phyloP scores from a whole-genome alignment of 1,140 invertebrate species.

The Dermatophagoides farinae region DNA sequence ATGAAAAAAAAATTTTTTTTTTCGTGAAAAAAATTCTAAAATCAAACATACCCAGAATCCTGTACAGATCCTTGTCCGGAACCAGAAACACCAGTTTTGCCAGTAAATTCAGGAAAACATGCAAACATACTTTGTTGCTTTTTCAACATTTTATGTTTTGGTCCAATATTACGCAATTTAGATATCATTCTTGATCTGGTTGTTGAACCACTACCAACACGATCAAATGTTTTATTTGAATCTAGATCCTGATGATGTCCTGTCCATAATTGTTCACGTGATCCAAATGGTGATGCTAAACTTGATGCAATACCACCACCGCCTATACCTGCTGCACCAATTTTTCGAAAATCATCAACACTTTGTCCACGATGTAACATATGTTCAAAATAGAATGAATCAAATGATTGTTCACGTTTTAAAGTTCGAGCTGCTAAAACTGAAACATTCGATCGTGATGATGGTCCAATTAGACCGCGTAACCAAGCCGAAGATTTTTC shows the following conservation, averaged over 20 bases:
- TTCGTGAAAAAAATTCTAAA: background rate
- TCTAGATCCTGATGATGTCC: constrained; percentile 15
- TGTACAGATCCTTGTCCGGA: background rate
- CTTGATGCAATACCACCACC: background rate
- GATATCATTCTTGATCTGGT: constrained; percentile 1
- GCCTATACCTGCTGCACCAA: background rate
- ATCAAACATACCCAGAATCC: no score
- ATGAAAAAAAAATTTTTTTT: background rate
- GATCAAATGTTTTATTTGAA: constrained; percentile 4
- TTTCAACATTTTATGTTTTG: constrained; percentile 22
- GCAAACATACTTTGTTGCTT: constrained; percentile 23
- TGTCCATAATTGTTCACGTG: constrained; percentile 17
- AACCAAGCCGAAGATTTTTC: constrained; percentile 15
- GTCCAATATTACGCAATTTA: constrained; percentile 8
- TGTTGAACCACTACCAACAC: constrained; percentile 3
- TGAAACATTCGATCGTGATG: background rate
- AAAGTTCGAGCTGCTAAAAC: background rate
- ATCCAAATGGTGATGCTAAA: constrained; percentile 18
- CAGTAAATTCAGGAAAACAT: constrained; percentile 17
- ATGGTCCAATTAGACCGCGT: constrained; percentile 2
- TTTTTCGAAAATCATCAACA: constrained; percentile 15
- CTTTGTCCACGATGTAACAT: constrained; percentile 13
- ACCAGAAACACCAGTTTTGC: background rate
- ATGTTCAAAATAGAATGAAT: constrained; percentile 22
- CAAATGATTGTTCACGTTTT: constrained; percentile 22